Evolutionary conservation across 2,113 vertebrate species (phyloP).

Genomic region (Pogonocichla stellata): DNA sequence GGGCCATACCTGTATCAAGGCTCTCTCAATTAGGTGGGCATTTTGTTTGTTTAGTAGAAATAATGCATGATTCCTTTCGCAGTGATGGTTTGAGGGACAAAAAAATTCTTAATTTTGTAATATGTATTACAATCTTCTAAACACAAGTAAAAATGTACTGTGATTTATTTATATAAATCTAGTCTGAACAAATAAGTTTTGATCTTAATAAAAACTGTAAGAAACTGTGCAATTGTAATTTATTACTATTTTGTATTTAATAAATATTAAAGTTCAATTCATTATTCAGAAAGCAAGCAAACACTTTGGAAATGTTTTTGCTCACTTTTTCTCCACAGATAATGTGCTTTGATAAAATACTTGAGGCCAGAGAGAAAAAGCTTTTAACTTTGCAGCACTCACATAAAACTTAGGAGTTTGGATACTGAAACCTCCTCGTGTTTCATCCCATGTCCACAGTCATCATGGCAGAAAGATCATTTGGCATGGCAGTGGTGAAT

Average conservation of each 20-base stretch:
- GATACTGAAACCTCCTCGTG: neutral
- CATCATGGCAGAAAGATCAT: neutral
- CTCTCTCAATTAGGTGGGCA: slow-evolving; percentile 55
- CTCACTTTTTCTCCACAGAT: neutral
- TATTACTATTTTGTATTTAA: slow-evolving; percentile 65
- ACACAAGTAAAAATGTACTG: slow-evolving; percentile 78
- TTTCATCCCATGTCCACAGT: neutral
- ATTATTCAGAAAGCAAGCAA: slow-evolving; percentile 8
- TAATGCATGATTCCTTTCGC: slow-evolving; percentile 85
- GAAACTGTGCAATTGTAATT: slow-evolving; percentile 58
- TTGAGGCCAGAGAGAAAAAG: neutral
- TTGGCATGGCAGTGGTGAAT: neutral
- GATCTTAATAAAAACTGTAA: slow-evolving; percentile 73
- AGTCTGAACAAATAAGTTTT: slow-evolving; percentile 75
- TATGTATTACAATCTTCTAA: slow-evolving; percentile 76
- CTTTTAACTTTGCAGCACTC: neutral
- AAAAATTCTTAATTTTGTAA: slow-evolving; percentile 74
- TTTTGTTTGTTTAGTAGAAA: slow-evolving; percentile 65
- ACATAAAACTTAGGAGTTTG: neutral
- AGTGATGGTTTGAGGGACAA: slow-evolving; percentile 67
- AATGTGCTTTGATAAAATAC: neutral
- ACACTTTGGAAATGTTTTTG: neutral
- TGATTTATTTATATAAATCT: slow-evolving; percentile 83
- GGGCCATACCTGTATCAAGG: slow-evolving; percentile 56
- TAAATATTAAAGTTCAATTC: slow-evolving; percentile 33